Conservation (phyloP, 2,113 vertebrate species). For the Rhynchomys soricoides region DNA sequence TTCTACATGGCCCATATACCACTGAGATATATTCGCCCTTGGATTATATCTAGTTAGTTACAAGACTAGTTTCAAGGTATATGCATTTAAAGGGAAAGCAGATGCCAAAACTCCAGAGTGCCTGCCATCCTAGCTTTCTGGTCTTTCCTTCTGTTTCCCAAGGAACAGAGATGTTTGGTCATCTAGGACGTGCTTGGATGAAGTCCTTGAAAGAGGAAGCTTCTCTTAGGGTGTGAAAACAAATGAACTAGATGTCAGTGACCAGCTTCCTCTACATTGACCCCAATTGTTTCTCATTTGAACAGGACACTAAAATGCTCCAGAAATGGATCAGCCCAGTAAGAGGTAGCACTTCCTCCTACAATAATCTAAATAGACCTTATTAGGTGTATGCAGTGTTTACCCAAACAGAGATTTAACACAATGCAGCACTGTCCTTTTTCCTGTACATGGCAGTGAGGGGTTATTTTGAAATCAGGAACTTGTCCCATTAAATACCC, state of each 20-base stretch:
- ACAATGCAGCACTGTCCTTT: neutral
- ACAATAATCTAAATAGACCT: neutral
- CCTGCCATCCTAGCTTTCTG: neutral
- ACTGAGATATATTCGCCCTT: neutral
- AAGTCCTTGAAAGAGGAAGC: neutral
- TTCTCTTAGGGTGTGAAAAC: neutral
- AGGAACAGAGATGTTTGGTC: neutral
- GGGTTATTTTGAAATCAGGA: neutral
- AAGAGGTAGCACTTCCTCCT: neutral
- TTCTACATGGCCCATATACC: accelerated
- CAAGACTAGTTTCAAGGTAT: accelerated
- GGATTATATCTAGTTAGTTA: neutral
- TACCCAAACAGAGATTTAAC: neutral
- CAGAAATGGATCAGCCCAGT: neutral
- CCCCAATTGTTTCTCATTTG: neutral
- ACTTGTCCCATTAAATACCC: neutral
- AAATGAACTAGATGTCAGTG: neutral
- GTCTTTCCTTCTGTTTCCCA: neutral
- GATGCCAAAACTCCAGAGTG: accelerated
- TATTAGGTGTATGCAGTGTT: neutral
- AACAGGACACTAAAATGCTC: neutral
- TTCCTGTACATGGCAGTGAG: neutral
- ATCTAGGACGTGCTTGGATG: neutral
- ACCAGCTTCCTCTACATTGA: neutral
- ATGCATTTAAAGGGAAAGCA: neutral